A percentile compares a stretch with the other conserved stretches of the same genome.
These are phyloP conservation scores for Gallinago stenura DNA, from an alignment of 2,797 vertebrate genomes.

Conservation along the genomic window DNA sequence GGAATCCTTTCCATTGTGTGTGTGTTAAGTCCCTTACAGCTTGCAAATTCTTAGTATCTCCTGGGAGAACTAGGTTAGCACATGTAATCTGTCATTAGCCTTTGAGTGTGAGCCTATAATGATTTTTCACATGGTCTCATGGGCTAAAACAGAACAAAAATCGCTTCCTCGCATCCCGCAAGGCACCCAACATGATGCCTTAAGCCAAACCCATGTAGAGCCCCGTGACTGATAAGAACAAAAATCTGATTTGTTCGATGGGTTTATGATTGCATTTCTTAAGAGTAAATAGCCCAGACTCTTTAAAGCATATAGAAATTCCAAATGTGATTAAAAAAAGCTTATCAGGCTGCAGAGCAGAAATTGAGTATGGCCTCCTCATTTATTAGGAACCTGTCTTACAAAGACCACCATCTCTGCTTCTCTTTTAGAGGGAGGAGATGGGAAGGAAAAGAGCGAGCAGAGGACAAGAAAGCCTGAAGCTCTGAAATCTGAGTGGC, in stretches of 20 bases:
- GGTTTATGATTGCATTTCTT: not conserved
- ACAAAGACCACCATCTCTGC: not conserved
- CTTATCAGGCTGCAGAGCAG: not conserved
- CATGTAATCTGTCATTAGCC: not conserved
- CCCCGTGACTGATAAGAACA: not conserved
- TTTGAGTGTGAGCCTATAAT: not conserved
- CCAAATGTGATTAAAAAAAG: not conserved
- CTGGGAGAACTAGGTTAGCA: not conserved
- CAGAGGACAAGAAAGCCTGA: not conserved
- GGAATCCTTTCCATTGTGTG: not conserved
- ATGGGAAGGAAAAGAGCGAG: not conserved
- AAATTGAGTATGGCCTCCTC: not conserved
- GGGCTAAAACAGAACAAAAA: slow-evolving; percentile 10
- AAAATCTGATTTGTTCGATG: not conserved
- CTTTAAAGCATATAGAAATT: not conserved
- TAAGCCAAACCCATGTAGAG: not conserved
- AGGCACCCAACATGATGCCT: not conserved
- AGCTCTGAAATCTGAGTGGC: not conserved
- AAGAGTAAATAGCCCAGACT: not conserved
- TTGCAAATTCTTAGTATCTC: not conserved
- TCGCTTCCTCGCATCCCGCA: not conserved
- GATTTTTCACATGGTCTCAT: not conserved
- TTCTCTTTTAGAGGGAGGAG: not conserved
- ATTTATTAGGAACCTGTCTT: not conserved
- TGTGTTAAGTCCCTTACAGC: not conserved